Base-by-base conservation (phyloP, 2,113 vertebrate species). In the Apaloderma vittatum region DNA sequence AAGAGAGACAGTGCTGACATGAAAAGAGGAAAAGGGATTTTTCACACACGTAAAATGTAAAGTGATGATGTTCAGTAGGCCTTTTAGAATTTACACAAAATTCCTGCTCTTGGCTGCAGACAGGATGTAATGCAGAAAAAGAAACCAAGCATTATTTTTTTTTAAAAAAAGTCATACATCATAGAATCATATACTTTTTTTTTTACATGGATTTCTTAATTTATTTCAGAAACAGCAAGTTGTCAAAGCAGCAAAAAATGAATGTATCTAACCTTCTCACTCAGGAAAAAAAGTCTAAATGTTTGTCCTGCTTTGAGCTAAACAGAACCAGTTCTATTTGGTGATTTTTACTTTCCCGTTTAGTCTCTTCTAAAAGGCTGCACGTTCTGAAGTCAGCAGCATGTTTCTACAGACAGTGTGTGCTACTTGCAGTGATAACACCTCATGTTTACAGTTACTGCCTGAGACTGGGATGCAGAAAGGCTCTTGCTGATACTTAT, bases 41-140 rank as follows among this genome's bases (percentile, higher is more conserved):
- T 96, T 95, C 89, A 71, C 88, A 71, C 22, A 86, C 55, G 49
- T 71, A 76, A 77, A 95, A 86, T 67, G 79, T 59, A 82, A 96
- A 86, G n/a, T 65, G 76, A 90, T 84, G 77, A 93, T 43, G 19
- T 94, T 96, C 96, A 61, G 8, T 52, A 95, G 65, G 17, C 45
- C 23, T 94, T 49, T 94, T 79, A 75, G 45, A 92, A 72, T 52
- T 58, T 83, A 75, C 29, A 26, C 24, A 86, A 40, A 70, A 92
- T 96, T 88, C n/a, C 59, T 74, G 21, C 26, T 93, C 82, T 88
- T 91, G 76, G 37, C 55, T 76, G 58, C 22, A 94, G 88, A 46
- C 73, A 96, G 30, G 65, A 92, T 65, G 29, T 37, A 95, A 92
- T 32, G 29, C 19, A 91, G 24, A 12, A 80, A 88, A 36, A 48